Conservation (phyloP, 2,888 invertebrate genomes). For the Cryptops parisi region DNA sequence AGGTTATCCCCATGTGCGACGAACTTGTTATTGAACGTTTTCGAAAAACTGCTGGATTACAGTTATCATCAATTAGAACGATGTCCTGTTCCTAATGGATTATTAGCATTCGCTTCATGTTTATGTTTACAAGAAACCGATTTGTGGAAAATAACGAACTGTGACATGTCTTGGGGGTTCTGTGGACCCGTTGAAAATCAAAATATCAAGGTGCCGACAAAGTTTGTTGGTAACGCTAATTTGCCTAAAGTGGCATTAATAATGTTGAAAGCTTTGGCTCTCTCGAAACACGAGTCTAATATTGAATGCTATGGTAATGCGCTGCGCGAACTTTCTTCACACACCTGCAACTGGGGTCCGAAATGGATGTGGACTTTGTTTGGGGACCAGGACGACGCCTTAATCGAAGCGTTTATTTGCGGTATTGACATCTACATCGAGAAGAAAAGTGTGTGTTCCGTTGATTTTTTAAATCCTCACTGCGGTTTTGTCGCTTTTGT, state of each 20-base stretch:
- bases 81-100: too few relatives aligned
- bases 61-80: too few relatives aligned
- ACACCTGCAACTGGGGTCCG: not conserved
- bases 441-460: slow-evolving; percentile 58
- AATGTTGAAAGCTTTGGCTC: not conserved
- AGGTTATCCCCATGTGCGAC: too few relatives aligned
- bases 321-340: not conserved
- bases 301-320: not conserved
- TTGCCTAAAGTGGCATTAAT: not conserved
- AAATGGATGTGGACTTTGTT: slow-evolving; percentile 78
- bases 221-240: not conserved
- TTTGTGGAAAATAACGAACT: too few relatives aligned
- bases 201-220: not conserved
- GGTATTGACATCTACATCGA: slow-evolving; percentile 75
- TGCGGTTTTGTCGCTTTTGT: not conserved
- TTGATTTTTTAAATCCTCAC: slow-evolving; percentile 29
- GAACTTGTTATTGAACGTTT: too few relatives aligned
- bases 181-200: not conserved
- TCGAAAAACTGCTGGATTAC: too few relatives aligned
- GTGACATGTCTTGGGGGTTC: not conserved
- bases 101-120: too few relatives aligned
- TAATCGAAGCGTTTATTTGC: slow-evolving; percentile 85
- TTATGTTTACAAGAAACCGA: too few relatives aligned
- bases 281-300: not conserved
- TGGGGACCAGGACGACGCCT: slow-evolving; percentile 77